phyloP scores from a whole-genome alignment of 1,140 invertebrate species.

The Teleopsis dalmanni region DNA sequence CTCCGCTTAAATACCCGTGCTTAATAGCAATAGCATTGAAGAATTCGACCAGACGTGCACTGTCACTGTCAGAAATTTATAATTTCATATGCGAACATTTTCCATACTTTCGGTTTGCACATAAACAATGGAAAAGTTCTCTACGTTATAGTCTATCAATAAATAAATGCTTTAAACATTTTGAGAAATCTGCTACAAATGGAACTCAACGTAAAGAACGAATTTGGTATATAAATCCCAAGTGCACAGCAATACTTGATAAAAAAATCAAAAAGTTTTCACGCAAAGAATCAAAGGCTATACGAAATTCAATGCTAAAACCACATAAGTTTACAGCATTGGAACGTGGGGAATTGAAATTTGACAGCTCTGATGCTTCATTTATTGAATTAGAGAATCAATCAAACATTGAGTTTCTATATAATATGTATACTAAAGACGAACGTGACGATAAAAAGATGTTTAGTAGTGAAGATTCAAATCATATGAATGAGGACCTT shows the following conservation, averaged over 20 bases:
- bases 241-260: conserved; percentile 92
- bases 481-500: not conserved
- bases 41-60: conserved; percentile 85
- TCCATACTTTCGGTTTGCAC: conserved; percentile 94
- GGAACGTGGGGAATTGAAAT: conserved; percentile 80
- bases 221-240: conserved; percentile 93
- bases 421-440: conserved; percentile 36
- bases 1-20: conserved; percentile 95
- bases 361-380: conserved; percentile 50
- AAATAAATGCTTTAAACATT: conserved; percentile 97
- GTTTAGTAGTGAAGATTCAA: conserved; percentile 14
- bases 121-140: conserved; percentile 96
- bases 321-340: conserved; percentile 75
- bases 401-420: conserved; percentile 44
- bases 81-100: conserved; percentile 98
- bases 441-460: conserved; percentile 22
- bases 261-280: conserved; percentile 96
- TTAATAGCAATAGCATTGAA: conserved; percentile 95
- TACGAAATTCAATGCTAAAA: conserved; percentile 82
- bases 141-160: conserved; percentile 91
- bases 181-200: conserved; percentile 81
- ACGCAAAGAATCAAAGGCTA: conserved; percentile 80
- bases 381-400: conserved; percentile 51
- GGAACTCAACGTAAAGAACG: conserved; percentile 80
- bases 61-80: conserved; percentile 97